Base-by-base conservation (phyloP, 2,797 vertebrate species). In the Crenuchus spilurus region DNA sequence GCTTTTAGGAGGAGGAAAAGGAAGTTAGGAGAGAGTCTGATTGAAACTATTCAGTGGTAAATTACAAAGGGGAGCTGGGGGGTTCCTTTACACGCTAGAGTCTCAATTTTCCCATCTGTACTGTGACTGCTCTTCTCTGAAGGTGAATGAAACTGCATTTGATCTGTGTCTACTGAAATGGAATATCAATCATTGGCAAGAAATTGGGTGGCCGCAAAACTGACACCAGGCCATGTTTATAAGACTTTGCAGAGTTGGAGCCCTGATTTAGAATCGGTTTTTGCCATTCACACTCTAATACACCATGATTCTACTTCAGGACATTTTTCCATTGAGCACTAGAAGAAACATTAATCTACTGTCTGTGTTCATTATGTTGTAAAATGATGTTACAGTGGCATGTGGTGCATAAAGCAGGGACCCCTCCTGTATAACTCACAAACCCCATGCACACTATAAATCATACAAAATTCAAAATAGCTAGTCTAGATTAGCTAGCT, bases 11-110 rank as follows among this genome's bases (percentile, higher is more conserved):
- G 44, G 22, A 61, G 24, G 26, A 69, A 67, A 66, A 58, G 51
- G 46, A 66, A 69, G 39, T 71, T 69, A 41, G 24, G 28, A 72
- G 10, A 65, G 48, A 78, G 66, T 72, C 71, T 76, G 70, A 80
- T 75, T 79, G 46, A 70, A 79, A 74, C 39, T 76, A 74, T 74
- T 76, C 62, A 74, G 55, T 9, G 64, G 75, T 66, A 78, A 75
- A 81, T 78, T 72, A 62, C 72, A 72, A 65, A 66, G 44, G 79
- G 72, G 75, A 78, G 61, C 44, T 78, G 35, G 70, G 60, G 70
- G 55, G 33, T 65, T 83, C 26, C 37, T 74, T 24, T 2, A 49
- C 31, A 61, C 39, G n/a, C 42, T 37, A 8, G 9, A 3, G n/a
- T 62, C 39, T 60, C 24, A n/a, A 9, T 39, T 44, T 49, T 61